phyloP scores from a whole-genome alignment of 2,113 vertebrate genomes.

The Polyodon spathula region DNA sequence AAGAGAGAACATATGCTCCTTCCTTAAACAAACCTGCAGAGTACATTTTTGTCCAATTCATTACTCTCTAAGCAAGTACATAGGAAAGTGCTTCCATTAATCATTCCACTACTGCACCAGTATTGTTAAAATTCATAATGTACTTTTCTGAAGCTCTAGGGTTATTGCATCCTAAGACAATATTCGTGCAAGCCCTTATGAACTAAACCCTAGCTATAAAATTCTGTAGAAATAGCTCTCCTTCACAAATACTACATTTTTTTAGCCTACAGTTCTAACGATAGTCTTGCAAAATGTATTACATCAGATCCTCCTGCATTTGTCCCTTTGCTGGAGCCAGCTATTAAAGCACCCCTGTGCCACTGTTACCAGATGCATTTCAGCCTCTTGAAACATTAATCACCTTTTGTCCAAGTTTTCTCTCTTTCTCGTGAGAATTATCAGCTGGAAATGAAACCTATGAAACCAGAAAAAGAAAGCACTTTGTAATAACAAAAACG shows the following conservation, averaged over 20 bases:
- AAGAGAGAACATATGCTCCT: too few relatives aligned
- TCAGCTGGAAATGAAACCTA: slow-evolving; percentile 30
- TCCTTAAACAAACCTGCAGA: not conserved
- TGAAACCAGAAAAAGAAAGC: slow-evolving; percentile 44
- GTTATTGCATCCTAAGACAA: slow-evolving; percentile 38
- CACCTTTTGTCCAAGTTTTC: slow-evolving; percentile 42
- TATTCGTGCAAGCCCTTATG: slow-evolving; percentile 32
- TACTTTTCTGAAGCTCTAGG: slow-evolving; percentile 24
- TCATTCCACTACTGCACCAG: slow-evolving; percentile 41
- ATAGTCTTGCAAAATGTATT: slow-evolving; percentile 53
- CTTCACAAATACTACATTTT: slow-evolving; percentile 43
- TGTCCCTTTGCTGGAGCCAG: slow-evolving; percentile 42
- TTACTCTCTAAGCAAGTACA: not conserved
- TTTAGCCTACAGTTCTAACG: slow-evolving; percentile 54
- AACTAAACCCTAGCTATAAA: slow-evolving; percentile 36
- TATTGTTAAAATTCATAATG: slow-evolving; percentile 37
- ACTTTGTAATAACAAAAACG: slow-evolving; percentile 34
- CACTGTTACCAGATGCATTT: slow-evolving; percentile 52
- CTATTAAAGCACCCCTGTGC: slow-evolving; percentile 54
- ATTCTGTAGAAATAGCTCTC: slow-evolving; percentile 50
- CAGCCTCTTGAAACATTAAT: slow-evolving; percentile 37
- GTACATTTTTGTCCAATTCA: not conserved
- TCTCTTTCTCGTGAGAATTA: slow-evolving; percentile 34
- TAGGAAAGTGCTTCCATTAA: slow-evolving; percentile 34
- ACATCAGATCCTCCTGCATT: slow-evolving; percentile 45